phyloP scores from a whole-genome alignment of 2,888 invertebrate genomes.

The Dendrolimus pini region DNA sequence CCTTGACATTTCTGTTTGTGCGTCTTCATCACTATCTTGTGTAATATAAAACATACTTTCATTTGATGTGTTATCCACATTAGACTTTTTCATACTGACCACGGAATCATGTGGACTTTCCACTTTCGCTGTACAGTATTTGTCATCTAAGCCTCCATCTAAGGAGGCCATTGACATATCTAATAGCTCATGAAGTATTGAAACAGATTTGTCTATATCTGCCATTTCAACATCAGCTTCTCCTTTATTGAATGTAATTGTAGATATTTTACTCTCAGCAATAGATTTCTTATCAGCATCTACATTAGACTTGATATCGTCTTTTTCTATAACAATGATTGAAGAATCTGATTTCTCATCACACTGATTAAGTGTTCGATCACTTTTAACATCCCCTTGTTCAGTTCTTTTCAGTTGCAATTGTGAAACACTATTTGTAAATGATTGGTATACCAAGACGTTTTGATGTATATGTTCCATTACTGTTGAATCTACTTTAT shows the following conservation, averaged over 20 bases:
- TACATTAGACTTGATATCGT: not conserved
- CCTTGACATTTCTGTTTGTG: slow-evolving; percentile 10
- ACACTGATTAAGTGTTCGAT: slow-evolving; percentile 1
- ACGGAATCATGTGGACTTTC: slow-evolving; percentile 10
- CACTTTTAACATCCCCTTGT: slow-evolving; percentile 6
- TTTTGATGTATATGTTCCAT: slow-evolving; percentile 5
- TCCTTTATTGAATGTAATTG: not conserved
- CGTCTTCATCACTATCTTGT: slow-evolving; percentile 25
- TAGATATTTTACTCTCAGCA: not conserved
- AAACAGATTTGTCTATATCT: slow-evolving; percentile 12
- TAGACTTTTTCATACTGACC: slow-evolving; percentile 2
- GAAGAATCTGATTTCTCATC: not conserved
- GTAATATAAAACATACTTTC: slow-evolving; percentile 34
- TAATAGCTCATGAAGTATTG: slow-evolving; percentile 34
- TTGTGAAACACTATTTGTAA: slow-evolving; percentile 7
- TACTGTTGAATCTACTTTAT: not conserved
- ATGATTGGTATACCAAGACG: slow-evolving; percentile 21
- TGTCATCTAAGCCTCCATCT: slow-evolving; percentile 17
- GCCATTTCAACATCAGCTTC: not conserved
- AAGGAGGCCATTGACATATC: slow-evolving; percentile 35
- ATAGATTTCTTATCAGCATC: not conserved
- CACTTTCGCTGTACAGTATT: slow-evolving; percentile 13
- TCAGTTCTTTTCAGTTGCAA: slow-evolving; percentile 7
- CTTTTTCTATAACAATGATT: not conserved
- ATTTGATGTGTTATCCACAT: slow-evolving; percentile 12